A percentile compares a stretch with the other conserved stretches of the same genome.
phyloP scores from a whole-genome alignment of 2,888 invertebrate species.

The Odontomyia ornata region DNA sequence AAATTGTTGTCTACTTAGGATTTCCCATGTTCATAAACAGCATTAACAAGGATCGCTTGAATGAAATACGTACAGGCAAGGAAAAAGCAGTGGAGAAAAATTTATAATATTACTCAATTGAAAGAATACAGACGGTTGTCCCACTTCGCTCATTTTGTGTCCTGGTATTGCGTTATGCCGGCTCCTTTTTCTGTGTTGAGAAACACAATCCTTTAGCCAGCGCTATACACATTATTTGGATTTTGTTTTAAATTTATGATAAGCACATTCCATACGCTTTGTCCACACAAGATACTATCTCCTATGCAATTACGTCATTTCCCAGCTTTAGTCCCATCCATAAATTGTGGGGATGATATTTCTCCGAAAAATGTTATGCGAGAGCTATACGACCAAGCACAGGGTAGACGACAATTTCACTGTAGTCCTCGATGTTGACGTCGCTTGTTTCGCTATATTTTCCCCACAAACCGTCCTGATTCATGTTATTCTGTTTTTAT shows the following conservation, averaged over 20 bases:
- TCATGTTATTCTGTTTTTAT: constrained; percentile 41
- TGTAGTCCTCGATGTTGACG: constrained; percentile 3
- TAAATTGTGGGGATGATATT: constrained; percentile 32
- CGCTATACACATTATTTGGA: constrained; percentile 3
- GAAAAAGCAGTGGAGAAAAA: neutral
- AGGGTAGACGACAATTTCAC: constrained; percentile 7
- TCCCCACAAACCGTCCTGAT: constrained; percentile 20
- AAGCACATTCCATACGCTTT: neutral
- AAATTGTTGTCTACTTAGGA: no score
- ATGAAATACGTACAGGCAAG: no score
- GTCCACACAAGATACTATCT: constrained; percentile 7
- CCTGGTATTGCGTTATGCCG: no score
- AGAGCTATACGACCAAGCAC: neutral
- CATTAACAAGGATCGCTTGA: no score
- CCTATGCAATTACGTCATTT: constrained; percentile 28
- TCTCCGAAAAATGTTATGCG: constrained; percentile 7
- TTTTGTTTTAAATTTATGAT: constrained; percentile 39
- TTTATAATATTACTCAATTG: neutral
- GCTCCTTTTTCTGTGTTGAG: constrained; percentile 53
- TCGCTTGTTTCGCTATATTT: constrained; percentile 15
- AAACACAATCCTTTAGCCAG: neutral
- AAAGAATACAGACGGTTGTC: neutral
- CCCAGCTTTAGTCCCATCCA: constrained; percentile 4
- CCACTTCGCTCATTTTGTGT: neutral
- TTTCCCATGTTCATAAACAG: no score